Conservation (phyloP, 2,888 invertebrate species). For the Tinea semifulvella region DNA sequence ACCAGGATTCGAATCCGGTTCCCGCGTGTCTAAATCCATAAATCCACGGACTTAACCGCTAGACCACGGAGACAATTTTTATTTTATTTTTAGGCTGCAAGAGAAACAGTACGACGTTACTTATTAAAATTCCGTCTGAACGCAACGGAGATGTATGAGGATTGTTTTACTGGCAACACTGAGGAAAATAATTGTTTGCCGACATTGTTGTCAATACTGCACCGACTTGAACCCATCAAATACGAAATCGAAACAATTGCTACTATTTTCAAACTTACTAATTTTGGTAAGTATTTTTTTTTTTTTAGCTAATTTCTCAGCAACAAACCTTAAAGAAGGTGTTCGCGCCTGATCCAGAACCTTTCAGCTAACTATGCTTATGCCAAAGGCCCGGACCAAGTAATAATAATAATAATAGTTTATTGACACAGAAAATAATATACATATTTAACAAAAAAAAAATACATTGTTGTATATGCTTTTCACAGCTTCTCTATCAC, state of each 20-base stretch:
- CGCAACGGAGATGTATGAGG: slow-evolving; percentile 49
- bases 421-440: too few species aligned
- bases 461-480: too few species aligned
- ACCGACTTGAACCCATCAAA: slow-evolving; percentile 54
- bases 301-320: slow-evolving; percentile 2
- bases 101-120: slow-evolving; percentile 68
- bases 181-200: slow-evolving; percentile 43
- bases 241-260: slow-evolving; percentile 63
- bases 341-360: too few species aligned
- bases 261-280: slow-evolving; percentile 60
- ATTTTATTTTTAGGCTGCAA: slow-evolving; percentile 61
- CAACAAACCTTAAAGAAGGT: too few species aligned
- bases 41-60: too few species aligned
- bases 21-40: too few species aligned
- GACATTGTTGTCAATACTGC: slow-evolving; percentile 45
- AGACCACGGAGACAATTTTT: background rate
- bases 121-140: slow-evolving; percentile 65
- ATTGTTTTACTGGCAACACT: slow-evolving; percentile 27
- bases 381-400: too few species aligned
- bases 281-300: slow-evolving; percentile 33
- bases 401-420: too few species aligned
- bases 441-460: too few species aligned
- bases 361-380: too few species aligned
- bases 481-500: too few species aligned
- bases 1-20: too few species aligned